Base-by-base conservation (phyloP, 2,797 vertebrate genomes). In the Garrulus glandarius region DNA sequence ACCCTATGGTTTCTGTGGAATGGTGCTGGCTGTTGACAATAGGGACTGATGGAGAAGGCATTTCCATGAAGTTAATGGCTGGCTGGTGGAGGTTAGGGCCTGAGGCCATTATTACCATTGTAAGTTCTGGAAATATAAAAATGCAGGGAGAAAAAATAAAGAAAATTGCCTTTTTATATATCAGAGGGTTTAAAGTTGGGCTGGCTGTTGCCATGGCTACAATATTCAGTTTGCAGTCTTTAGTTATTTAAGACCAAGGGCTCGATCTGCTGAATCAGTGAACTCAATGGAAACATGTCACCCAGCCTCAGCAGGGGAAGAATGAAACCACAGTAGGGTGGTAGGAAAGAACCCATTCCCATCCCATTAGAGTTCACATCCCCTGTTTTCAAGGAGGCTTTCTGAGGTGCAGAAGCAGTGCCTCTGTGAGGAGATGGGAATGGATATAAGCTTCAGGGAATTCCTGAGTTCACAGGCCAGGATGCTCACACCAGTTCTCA, bases 81-180 rank as follows among this genome's bases (percentile, higher is more conserved):
- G 97, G 93, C 95, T 97, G 97, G 95, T 90, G 74, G 88, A 97
- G 82, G 93, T 65, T 79, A 92, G 91, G 91, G 93, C 94, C 97
- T 70, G 91, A 91, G 93, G 97, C 95, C 95, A 96, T 96, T 97
- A 96, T 94, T 96, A 92, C 95, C 91, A 95, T 97, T 97, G 95
- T 96, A 93, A 96, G 89, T 95, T 95, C 95, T 95, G 94, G 91
- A 96, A 97, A 96, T 96, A 97, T 30, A 96, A 97, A 97, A 97
- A 97, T 96, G 95, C 87, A 88, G 86, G 50, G 84, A 84, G 76
- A 84, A 91, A 94, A 94, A 94, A 97, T 93, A 96, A 96, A 95
- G 92, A 91, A 97, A 97, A 97, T 97, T 97, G 96, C 88, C 94
- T 96, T 97, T 97, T 97, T 96, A 89, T 97, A 74, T 96, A 95